These are phyloP conservation scores for Liparis tanakae DNA, from an alignment of 2,797 vertebrate species.

Conservation along the genomic window DNA sequence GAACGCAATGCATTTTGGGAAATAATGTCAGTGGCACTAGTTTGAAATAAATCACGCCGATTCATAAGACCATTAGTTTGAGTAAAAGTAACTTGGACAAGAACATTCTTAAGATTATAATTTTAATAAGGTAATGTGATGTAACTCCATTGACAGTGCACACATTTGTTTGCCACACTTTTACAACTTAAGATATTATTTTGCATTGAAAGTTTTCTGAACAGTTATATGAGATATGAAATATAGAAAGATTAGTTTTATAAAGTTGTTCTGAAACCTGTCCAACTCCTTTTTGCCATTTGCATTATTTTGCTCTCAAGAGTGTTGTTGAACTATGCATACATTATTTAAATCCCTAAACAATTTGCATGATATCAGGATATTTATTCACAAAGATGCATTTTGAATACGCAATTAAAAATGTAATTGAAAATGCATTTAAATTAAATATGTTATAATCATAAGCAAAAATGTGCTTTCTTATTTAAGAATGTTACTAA, in stretches of 20 bases:
- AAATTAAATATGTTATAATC: slow-evolving; percentile 1
- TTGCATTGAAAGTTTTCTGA: slow-evolving; percentile 7
- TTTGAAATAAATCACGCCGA: slow-evolving; percentile 43
- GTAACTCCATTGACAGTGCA: slow-evolving; percentile 7
- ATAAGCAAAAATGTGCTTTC: slow-evolving; percentile 1
- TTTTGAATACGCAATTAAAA: slow-evolving; percentile 7
- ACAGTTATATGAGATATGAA: neutral
- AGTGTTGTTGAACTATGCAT: slow-evolving; percentile 14
- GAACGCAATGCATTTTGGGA: slow-evolving; percentile 37
- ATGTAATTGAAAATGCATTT: slow-evolving; percentile 17
- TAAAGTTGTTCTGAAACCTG: neutral
- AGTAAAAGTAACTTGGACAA: slow-evolving; percentile 30
- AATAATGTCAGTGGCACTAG: slow-evolving; percentile 41
- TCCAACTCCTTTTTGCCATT: slow-evolving; percentile 3
- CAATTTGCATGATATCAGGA: neutral
- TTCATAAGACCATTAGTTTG: slow-evolving; percentile 42
- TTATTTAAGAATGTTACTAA: neutral
- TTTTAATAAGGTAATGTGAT: neutral
- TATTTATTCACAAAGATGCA: neutral
- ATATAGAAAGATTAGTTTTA: neutral
- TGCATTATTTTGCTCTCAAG: neutral
- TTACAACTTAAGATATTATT: neutral
- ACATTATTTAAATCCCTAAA: slow-evolving; percentile 4
- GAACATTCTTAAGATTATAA: slow-evolving; percentile 10
- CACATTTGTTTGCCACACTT: neutral